Percentiles rank a stretch among this genome's conserved stretches.
Evolutionary conservation across 2,888 invertebrate genomes (phyloP).

Genomic region (Stenchaetothrips biformis): DNA sequence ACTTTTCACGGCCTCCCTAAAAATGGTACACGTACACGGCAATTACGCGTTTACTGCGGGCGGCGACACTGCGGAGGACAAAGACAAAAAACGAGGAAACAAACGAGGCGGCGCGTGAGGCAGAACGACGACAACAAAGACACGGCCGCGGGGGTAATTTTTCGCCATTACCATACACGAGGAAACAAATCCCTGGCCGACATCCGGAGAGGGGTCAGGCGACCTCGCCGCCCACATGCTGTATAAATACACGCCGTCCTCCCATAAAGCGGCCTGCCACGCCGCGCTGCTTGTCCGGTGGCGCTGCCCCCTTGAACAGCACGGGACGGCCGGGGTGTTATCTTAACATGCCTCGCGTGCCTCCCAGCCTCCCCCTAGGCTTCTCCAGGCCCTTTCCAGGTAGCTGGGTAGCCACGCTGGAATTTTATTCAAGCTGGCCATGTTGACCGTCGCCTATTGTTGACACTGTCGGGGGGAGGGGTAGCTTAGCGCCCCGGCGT

Average conservation of each 20-base stretch:
- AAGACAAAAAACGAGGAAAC: too few species aligned
- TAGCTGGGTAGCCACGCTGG: not conserved
- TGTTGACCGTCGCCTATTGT: constrained; percentile 14
- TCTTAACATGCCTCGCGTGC: not conserved
- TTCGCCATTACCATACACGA: too few species aligned
- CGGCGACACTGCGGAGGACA: not conserved
- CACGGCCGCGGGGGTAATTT: too few species aligned
- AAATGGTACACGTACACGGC: too few species aligned
- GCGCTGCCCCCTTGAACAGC: not conserved
- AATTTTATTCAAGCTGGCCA: constrained; percentile 10
- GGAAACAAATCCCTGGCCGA: constrained; percentile 1
- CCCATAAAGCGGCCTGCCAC: not conserved
- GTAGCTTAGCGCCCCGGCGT: not conserved
- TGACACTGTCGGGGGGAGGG: not conserved
- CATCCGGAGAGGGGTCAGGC: not conserved
- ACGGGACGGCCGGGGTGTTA: not conserved
- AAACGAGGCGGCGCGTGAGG: too few species aligned
- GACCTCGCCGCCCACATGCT: not conserved
- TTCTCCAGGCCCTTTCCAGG: not conserved
- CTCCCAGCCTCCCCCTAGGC: not conserved
- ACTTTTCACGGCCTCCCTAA: too few species aligned
- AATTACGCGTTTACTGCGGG: not conserved
- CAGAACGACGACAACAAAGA: too few species aligned
- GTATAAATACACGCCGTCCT: not conserved
- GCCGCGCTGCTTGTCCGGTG: not conserved